Percentiles rank a stretch among this genome's conserved stretches.
phyloP scores from a whole-genome alignment of 2,888 invertebrate genomes.

The Diaprepes abbreviatus region DNA sequence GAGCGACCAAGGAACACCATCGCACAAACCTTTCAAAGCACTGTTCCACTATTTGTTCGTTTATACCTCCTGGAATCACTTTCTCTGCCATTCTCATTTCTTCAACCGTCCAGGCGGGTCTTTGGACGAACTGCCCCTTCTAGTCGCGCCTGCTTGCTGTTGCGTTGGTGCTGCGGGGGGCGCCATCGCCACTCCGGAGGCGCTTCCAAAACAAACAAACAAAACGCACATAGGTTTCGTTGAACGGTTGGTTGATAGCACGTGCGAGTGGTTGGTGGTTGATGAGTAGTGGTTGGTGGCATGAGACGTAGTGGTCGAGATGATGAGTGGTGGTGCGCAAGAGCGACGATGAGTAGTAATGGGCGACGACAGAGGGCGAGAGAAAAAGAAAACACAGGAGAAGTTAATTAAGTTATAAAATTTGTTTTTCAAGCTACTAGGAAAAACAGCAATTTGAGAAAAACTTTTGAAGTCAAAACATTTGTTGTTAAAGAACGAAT shows the following conservation, averaged over 20 bases:
- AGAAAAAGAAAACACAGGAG: constrained; percentile 37
- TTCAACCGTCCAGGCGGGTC: constrained; percentile 65
- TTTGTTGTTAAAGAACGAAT: too few species aligned
- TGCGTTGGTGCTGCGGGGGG: constrained; percentile 71
- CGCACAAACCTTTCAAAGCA: constrained; percentile 6
- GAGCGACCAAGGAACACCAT: background rate
- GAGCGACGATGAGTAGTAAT: constrained; percentile 17
- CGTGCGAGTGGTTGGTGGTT: constrained; percentile 11
- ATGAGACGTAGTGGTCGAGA: constrained; percentile 18
- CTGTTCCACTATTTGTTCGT: constrained; percentile 6
- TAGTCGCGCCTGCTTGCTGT: constrained; percentile 71
- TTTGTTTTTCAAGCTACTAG: too few species aligned
- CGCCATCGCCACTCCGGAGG: constrained; percentile 69
- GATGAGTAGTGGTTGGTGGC: constrained; percentile 15
- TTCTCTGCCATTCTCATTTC: constrained; percentile 58
- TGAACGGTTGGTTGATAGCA: constrained; percentile 19
- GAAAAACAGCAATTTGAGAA: background rate
- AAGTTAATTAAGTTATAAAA: constrained; percentile 40
- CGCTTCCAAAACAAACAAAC: constrained; percentile 69
- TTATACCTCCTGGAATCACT: background rate
- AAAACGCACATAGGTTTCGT: constrained; percentile 64
- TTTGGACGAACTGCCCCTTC: constrained; percentile 70
- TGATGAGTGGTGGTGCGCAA: constrained; percentile 21
- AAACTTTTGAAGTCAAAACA: too few species aligned
- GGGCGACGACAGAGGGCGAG: constrained; percentile 10